Evolutionary conservation across 2,888 invertebrate species (phyloP).

Genomic region (Drosophila neotestacea): DNA sequence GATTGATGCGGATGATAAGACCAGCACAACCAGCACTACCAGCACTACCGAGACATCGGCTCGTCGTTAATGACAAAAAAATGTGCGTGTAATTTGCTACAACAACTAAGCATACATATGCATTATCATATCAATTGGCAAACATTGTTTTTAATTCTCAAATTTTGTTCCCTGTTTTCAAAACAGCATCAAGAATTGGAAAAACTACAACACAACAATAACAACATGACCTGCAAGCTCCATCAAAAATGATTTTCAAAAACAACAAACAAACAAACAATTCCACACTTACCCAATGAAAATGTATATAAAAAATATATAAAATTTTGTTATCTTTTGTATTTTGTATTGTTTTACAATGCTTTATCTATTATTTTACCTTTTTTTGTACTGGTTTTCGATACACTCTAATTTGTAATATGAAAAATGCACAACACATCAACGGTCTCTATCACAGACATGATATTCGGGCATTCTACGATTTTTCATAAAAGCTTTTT

Average conservation of each 20-base stretch:
- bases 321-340: neutral
- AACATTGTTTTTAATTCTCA: constrained; percentile 33
- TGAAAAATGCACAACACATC: neutral
- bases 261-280: neutral
- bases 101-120: constrained; percentile 51
- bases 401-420: neutral
- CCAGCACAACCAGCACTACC: neutral
- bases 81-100: constrained; percentile 72
- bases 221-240: constrained; percentile 20
- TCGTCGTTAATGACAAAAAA: constrained; percentile 20
- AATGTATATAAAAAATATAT: constrained; percentile 1
- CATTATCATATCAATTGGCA: constrained; percentile 24
- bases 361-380: neutral
- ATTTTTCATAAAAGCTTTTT: neutral
- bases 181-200: constrained; percentile 51
- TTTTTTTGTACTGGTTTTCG: neutral
- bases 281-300: neutral
- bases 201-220: constrained; percentile 40
- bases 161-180: constrained; percentile 49
- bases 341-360: constrained; percentile 5
- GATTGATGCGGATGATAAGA: constrained; percentile 78
- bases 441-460: neutral
- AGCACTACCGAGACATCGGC: constrained; percentile 30
- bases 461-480: neutral
- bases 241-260: neutral